Base-by-base conservation (phyloP, 1,140 invertebrate species). In the Rhyzopertha dominica region DNA sequence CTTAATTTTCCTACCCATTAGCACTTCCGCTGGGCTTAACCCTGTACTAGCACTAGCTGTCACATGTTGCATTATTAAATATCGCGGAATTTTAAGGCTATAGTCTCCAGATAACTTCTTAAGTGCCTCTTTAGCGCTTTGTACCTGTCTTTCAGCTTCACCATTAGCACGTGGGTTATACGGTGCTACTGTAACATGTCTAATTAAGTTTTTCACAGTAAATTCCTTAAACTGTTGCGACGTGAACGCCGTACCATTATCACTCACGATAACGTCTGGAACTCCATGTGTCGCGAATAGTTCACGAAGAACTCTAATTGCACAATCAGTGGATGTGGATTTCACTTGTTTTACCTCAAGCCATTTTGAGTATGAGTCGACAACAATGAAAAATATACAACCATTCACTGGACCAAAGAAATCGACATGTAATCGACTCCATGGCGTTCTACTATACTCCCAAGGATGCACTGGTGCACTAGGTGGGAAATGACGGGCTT, bases 381-480 rank as follows among this genome's bases (percentile, higher is more conserved):
- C 36, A 1, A 63, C 8, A n/a, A 61, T 40, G 5, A 61, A 45
- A 41, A 54, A 54, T 14, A 41, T 47, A 31, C 57, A 45, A 26
- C 44, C 43, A 14, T 47, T 29, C 32, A 63, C 60, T 14, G 58
- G 59, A 10, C 61, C 63, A 19, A 58, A 51, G 42, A 63, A 62
- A 52, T 65, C 59, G n/a, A 55, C 49, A 45, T 67, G 65, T 1
- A 67, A 22, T 25, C 62, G 34, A 12, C 64, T 43, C 59, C 67
- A 73, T 5, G 63, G 67, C 16, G 45, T 51, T 20, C 47, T 51
- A n/a, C 69, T 56, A 39, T 47, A 49, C 7, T 51, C 42, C 71
- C 70, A 73, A 2, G 49, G 47, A 36, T 56, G 50, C 9, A n/a
- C n/a, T n/a, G 38, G 23, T 18, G 46, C 35, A 43, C 53, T 53